These are phyloP conservation scores for Ophion ventricosus DNA, from an alignment of 2,888 invertebrate genomes.

Conservation along the genomic window DNA sequence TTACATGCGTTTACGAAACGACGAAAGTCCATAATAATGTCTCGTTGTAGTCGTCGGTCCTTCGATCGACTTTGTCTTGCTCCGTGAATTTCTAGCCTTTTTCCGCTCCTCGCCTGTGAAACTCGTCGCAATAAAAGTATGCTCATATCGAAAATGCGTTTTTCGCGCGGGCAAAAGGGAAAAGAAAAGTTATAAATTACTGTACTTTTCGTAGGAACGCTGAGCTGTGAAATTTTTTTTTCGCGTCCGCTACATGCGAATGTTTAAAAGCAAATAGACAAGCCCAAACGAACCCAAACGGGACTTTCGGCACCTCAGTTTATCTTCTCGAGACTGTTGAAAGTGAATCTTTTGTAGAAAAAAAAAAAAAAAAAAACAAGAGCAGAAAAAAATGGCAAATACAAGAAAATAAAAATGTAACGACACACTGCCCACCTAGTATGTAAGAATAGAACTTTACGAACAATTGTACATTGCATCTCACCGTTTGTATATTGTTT, in stretches of 20 bases:
- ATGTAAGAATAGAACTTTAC: constrained; percentile 25
- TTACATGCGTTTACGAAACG: background rate
- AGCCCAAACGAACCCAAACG: background rate
- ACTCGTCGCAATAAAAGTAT: too few species aligned
- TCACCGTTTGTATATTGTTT: constrained; percentile 15
- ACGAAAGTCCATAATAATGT: too few species aligned
- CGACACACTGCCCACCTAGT: constrained; percentile 59
- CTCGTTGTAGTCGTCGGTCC: too few species aligned
- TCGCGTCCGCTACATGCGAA: background rate
- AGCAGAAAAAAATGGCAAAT: constrained; percentile 1
- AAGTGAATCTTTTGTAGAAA: background rate
- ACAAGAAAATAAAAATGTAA: constrained; percentile 5
- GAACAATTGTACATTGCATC: constrained; percentile 49
- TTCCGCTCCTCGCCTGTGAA: too few species aligned
- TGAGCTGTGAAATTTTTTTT: background rate
- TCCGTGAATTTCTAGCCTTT: too few species aligned
- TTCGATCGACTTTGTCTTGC: too few species aligned
- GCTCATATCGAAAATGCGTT: too few species aligned
- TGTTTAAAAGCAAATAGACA: background rate
- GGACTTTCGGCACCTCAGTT: background rate
- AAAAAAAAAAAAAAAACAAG: background rate
- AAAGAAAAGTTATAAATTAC: too few species aligned
- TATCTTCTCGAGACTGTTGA: too few species aligned
- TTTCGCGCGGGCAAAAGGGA: too few species aligned
- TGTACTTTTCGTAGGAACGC: too few species aligned